These are phyloP conservation scores for Aphidius gifuensis DNA, from an alignment of 1,140 invertebrate species.

Conservation along the genomic window DNA sequence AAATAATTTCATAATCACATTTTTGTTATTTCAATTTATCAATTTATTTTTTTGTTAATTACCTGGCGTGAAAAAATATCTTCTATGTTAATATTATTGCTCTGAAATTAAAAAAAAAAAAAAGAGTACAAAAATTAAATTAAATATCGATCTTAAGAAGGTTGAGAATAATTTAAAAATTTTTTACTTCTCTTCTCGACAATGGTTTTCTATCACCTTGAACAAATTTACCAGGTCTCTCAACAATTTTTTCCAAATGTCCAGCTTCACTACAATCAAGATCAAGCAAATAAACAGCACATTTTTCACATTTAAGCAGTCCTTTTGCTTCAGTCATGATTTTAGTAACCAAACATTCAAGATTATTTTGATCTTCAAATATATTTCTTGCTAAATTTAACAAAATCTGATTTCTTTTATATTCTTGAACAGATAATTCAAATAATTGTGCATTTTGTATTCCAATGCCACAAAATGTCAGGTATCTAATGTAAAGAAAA, in stretches of 20 bases:
- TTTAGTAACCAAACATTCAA: constrained; percentile 90
- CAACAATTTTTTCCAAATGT: constrained; percentile 78
- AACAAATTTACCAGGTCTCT: constrained; percentile 63
- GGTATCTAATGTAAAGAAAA: constrained; percentile 65
- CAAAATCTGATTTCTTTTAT: constrained; percentile 82
- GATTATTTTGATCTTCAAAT: constrained; percentile 73
- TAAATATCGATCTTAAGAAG: constrained; percentile 3
- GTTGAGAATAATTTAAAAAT: constrained; percentile 11
- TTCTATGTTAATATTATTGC: constrained; percentile 68
- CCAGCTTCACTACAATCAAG: constrained; percentile 81
- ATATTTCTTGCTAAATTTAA: constrained; percentile 51
- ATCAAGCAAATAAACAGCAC: constrained; percentile 85
- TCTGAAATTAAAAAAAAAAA: constrained; percentile 50
- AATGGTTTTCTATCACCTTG: constrained; percentile 62
- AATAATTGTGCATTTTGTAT: constrained; percentile 96
- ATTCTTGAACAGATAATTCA: constrained; percentile 90
- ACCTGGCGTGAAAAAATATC: constrained; percentile 67
- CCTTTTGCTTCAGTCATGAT: constrained; percentile 95
- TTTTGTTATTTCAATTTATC: background rate
- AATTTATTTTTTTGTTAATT: constrained; percentile 37
- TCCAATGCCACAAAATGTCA: constrained; percentile 95
- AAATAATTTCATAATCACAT: background rate
- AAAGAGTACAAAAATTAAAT: background rate
- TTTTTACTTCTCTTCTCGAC: constrained; percentile 63
- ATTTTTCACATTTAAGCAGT: constrained; percentile 87